These are phyloP conservation scores for Epinotia demarniana DNA, from an alignment of 2,888 invertebrate genomes.

Conservation along the genomic window DNA sequence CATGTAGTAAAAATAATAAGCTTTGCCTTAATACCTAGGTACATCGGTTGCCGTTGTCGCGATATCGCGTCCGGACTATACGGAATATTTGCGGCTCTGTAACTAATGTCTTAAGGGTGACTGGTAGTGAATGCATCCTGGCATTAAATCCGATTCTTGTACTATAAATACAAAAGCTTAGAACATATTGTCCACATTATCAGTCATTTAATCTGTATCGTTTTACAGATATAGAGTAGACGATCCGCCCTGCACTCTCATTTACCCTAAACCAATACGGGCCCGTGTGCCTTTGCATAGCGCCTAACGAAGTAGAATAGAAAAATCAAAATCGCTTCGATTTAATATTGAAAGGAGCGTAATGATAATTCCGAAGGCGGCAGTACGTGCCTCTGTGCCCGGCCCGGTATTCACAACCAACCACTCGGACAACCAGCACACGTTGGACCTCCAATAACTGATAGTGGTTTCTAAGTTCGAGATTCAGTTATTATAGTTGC, in stretches of 20 bases:
- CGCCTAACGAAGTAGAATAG: conserved; percentile 21
- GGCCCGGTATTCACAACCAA: not conserved
- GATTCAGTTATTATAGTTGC: not conserved
- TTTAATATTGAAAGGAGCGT: conserved; percentile 36
- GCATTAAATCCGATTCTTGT: no score
- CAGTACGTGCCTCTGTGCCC: conserved; percentile 22
- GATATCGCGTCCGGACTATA: no score
- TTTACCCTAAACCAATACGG: not conserved
- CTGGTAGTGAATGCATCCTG: no score
- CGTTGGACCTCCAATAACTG: not conserved
- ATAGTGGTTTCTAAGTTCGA: not conserved
- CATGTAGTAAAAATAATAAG: no score
- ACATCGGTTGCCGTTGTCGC: no score
- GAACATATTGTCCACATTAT: not conserved
- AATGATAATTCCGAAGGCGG: conserved; percentile 29
- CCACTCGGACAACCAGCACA: not conserved
- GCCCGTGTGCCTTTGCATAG: not conserved
- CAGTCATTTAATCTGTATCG: not conserved
- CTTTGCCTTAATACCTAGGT: no score
- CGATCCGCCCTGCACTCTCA: not conserved
- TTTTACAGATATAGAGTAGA: not conserved
- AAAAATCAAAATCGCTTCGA: conserved; percentile 22
- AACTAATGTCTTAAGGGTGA: no score
- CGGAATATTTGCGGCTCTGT: no score
- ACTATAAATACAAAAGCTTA: no score